Base-by-base conservation (phyloP, 1,140 invertebrate species). In the Scaptomyza montana region DNA sequence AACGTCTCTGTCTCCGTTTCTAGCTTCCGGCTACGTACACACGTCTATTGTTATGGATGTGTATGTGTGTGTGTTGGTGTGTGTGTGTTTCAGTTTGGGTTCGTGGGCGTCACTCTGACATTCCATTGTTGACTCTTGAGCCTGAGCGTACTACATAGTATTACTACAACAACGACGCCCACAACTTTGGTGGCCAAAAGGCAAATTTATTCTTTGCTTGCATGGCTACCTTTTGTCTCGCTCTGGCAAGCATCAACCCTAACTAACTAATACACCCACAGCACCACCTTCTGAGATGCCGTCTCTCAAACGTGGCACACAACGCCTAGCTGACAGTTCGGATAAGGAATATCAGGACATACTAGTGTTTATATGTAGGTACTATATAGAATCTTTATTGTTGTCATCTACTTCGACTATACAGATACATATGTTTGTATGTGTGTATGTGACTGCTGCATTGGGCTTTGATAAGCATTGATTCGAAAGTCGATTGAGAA, bases 161-260 rank as follows among this genome's bases (percentile, higher is more conserved):
- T 7, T 9, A 36, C 33, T 9, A 36, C 33, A 8, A 36, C 33
- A 9, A 36, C 8, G 33, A 36, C 33, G 8, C 78, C 61, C 70
- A 70, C 62, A 79, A 78, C 63, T 75, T 80, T 81, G 78, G 66
- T 84, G 81, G 81, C 81, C 78, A 75, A 78, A 76, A 85, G 79
- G 77, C 63, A 80, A 77, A 74, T 84, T 84, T 77, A 73, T 82
- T 82, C 76, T 61, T 60, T 56, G 53, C 41, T 59, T 56, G 53
- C 41, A 59, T 60, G 3, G 13, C 21, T 19, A 47, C 8, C 69
- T 55, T 8, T 21, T 28, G 41, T 13, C 45, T 46, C 19, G 36
- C 54, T 39, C 63, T 50, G 9, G 6, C 53, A 7, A 19, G 19
- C 62, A 46, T 10, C 33, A 2, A 16, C 39, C 36, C 16, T n/a